Evolutionary conservation across 2,888 invertebrate species (phyloP).

Genomic region (Pyrochroa serraticornis): DNA sequence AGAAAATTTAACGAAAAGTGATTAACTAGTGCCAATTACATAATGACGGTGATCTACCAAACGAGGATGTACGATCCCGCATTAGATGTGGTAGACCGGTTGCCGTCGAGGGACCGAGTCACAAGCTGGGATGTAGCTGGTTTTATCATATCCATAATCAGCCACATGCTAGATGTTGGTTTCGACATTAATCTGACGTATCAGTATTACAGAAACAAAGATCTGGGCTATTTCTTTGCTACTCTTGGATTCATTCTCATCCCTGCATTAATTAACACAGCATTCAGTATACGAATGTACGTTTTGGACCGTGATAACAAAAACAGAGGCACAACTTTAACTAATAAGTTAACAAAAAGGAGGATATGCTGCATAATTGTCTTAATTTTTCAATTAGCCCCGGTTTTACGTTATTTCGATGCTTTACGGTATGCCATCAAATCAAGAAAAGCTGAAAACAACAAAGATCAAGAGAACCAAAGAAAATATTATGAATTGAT

Average conservation of each 20-base stretch:
- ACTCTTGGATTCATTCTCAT: slow-evolving; percentile 74
- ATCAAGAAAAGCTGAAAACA: slow-evolving; percentile 67
- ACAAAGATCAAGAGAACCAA: slow-evolving; percentile 65
- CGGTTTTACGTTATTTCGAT: slow-evolving; percentile 71
- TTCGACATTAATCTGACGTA: slow-evolving; percentile 74
- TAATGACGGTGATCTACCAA: slow-evolving; percentile 48
- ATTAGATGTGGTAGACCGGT: slow-evolving; percentile 65
- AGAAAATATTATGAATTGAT: slow-evolving; percentile 73
- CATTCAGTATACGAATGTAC: slow-evolving; percentile 76
- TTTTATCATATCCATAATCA: slow-evolving; percentile 69
- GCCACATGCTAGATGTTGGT: slow-evolving; percentile 72
- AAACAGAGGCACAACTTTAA: slow-evolving; percentile 60
- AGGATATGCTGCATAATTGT: slow-evolving; percentile 67
- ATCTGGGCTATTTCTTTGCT: slow-evolving; percentile 68
- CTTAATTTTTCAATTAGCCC: slow-evolving; percentile 74
- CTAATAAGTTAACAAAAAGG: slow-evolving; percentile 65
- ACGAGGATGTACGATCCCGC: slow-evolving; percentile 54
- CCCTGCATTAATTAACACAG: slow-evolving; percentile 77
- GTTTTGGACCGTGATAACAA: slow-evolving; percentile 64
- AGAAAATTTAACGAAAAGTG: slow-evolving; percentile 2
- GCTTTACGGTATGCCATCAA: slow-evolving; percentile 69
- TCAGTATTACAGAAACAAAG: slow-evolving; percentile 64
- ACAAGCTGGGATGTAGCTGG: slow-evolving; percentile 69
- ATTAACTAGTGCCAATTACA: slow-evolving; percentile 2
- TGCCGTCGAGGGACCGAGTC: slow-evolving; percentile 65